Percentiles rank a stretch among this genome's conserved stretches.
Evolutionary conservation across 2,113 vertebrate species (phyloP).

Genomic region (Murina feae): DNA sequence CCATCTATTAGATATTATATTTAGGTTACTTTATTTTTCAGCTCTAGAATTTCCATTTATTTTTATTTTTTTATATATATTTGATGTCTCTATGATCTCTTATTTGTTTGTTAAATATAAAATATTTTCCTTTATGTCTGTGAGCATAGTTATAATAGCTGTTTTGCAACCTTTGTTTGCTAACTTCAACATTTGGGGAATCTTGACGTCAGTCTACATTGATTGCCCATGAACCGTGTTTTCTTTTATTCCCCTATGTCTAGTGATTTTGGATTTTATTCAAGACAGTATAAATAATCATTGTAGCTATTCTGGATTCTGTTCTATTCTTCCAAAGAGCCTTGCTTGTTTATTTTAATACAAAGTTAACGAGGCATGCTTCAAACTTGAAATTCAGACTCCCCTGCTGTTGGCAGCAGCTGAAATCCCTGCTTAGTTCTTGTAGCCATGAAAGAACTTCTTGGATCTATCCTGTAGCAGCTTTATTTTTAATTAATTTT

Average conservation of each 20-base stretch:
- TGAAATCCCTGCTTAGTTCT: not conserved
- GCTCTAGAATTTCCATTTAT: not conserved
- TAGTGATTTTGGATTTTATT: constrained; percentile 41
- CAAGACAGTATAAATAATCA: constrained; percentile 12
- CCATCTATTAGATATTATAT: not conserved
- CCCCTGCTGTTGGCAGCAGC: not conserved
- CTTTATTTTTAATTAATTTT: not conserved
- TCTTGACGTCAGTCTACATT: not conserved
- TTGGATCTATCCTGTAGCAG: not conserved
- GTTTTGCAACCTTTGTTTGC: not conserved
- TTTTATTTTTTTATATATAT: not conserved
- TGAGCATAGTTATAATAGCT: not conserved
- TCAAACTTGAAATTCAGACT: not conserved
- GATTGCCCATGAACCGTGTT: not conserved
- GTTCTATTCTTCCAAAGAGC: constrained; percentile 24
- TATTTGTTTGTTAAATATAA: not conserved
- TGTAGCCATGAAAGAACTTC: not conserved
- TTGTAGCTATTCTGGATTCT: constrained; percentile 17
- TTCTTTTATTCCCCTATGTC: not conserved
- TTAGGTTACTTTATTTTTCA: constrained; percentile 24
- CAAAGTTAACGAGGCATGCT: not conserved
- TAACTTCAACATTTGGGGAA: not conserved
- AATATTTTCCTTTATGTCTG: not conserved
- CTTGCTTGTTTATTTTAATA: not conserved
- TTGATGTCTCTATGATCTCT: not conserved